Evolutionary conservation across 2,797 vertebrate genomes (phyloP).

Genomic region (Typhlichthys subterraneus): DNA sequence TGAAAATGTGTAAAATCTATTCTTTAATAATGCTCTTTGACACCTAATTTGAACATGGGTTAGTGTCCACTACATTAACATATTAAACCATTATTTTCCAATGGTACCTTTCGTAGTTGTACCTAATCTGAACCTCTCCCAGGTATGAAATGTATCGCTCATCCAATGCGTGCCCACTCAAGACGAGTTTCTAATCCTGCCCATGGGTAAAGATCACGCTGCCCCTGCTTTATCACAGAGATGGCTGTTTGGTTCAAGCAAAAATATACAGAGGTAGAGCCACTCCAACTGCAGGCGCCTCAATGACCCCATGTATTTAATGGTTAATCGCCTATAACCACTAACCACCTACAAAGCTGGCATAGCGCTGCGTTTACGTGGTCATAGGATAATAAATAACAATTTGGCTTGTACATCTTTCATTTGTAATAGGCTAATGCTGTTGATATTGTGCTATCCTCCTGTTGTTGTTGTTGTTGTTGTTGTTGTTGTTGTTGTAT

Average conservation of each 20-base stretch:
- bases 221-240: constrained; percentile 24
- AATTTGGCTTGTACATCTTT: constrained; percentile 12
- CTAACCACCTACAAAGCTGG: neutral
- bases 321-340: neutral
- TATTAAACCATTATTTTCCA: neutral
- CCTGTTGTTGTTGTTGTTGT: neutral
- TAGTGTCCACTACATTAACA: neutral
- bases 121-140: constrained; percentile 49
- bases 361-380: constrained; percentile 13
- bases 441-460: neutral
- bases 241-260: constrained; percentile 12
- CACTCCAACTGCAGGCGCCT: too few species aligned
- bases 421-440: constrained; percentile 1
- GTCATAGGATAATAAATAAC: neutral
- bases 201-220: constrained; percentile 9
- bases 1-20: neutral
- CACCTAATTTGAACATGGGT: too few species aligned
- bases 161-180: constrained; percentile 22
- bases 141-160: constrained; percentile 58
- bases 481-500: constrained; percentile 15
- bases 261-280: too few species aligned
- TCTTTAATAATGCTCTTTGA: too few species aligned
- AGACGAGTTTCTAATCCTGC: constrained; percentile 44
- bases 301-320: too few species aligned
- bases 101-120: constrained; percentile 7